Percentiles rank a stretch among this genome's conserved stretches.
Conservation (phyloP, 2,113 vertebrate species). For the Hypanus sabinus region DNA sequence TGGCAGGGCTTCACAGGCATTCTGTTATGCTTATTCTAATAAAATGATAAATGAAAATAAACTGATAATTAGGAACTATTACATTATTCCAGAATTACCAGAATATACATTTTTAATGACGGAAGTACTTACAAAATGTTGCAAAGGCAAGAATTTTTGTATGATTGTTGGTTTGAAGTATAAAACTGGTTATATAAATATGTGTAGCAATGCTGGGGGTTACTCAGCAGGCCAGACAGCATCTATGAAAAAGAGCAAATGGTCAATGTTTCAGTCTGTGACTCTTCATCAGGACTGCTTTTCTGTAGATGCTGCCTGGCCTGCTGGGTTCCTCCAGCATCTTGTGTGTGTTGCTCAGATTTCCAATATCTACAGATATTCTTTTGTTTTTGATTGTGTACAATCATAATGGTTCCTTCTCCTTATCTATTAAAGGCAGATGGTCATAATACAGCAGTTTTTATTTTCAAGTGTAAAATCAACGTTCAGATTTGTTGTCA, state of each 20-base stretch:
- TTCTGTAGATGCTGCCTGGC: too few species aligned
- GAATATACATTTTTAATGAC: neutral
- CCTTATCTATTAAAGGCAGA: neutral
- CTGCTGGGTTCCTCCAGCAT: too few species aligned
- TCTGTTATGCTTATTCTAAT: constrained; percentile 10
- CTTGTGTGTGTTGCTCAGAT: too few species aligned
- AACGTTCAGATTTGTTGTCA: neutral
- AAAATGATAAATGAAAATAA: neutral
- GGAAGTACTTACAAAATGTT: neutral
- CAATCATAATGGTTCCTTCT: neutral
- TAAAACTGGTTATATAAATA: neutral
- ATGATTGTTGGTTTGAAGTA: neutral
- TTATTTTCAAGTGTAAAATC: neutral
- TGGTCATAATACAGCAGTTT: neutral
- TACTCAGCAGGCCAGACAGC: too few species aligned
- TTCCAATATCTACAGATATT: too few species aligned
- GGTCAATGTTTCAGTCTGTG: too few species aligned
- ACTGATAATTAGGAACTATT: neutral
- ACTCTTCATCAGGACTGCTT: too few species aligned
- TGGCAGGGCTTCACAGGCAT: neutral
- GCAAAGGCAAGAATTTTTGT: neutral
- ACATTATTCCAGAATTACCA: neutral
- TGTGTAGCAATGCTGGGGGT: neutral
- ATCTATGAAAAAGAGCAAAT: too few species aligned
- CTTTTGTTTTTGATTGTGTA: too few species aligned